Base-by-base conservation (phyloP, 2,797 vertebrate genomes). In the Gymnothorax reevesii region DNA sequence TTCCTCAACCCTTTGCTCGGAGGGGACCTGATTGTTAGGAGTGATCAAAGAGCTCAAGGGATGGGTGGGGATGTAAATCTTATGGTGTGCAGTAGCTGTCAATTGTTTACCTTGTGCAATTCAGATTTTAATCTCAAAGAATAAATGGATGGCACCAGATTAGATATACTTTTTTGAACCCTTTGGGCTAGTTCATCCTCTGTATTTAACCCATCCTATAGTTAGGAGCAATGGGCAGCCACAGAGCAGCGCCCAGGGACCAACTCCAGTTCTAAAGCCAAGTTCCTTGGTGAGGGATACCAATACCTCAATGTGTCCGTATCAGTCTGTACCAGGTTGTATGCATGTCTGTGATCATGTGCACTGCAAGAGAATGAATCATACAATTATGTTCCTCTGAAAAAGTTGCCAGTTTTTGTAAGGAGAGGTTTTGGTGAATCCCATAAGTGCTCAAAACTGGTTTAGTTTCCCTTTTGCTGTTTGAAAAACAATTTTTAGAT, bases 1-100 rank as follows among this genome's bases (percentile, higher is more conserved):
- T 66, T 55, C 71, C 64, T 87, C 52, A 83, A 75, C 6, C 85
- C 54, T 75, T n/a, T 80, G 49, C 25, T 13, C 55, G 60, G 25
- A n/a, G 5, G 82, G 54, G 59, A 52, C 57, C 57, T 86, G 59
- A n/a, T 86, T 82, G 85, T 55, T 54, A 42, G 15, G 57, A 59
- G 33, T 86, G 49, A 80, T 80, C 52, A n/a, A 55, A 20, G 42
- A 42, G 33, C 33, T 42, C 33, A 2, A 42, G 33, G 33, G 33
- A 42, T 42, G 33, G 33, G 33, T 42, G 33, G 33, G 33, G 33
- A 42, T 42, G 33, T 42, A 42, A 42, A 42, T 33, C 2, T 7
- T 12, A 27, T 6, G 27, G 71, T 75, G 15, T 75, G 25, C 8
- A 42, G 71, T 75, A 42, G 71, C 12, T 75, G 3, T 71, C 66